phyloP scores from a whole-genome alignment of 2,888 invertebrate genomes.

The Hemicrepidius hirtus region DNA sequence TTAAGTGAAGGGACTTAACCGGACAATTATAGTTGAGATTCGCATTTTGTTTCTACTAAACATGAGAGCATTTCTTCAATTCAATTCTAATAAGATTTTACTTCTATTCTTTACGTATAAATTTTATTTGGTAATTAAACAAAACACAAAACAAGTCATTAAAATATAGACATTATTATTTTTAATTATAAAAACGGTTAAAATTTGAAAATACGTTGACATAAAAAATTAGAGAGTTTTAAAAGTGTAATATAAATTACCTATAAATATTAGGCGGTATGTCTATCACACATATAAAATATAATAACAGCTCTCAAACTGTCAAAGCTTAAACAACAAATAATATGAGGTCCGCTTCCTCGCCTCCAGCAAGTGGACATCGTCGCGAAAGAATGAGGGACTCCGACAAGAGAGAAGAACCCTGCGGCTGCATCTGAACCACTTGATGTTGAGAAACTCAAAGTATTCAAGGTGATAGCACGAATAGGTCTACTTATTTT shows the following conservation, averaged over 20 bases:
- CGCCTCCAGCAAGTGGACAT: conserved; percentile 56
- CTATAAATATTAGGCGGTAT: conserved; percentile 10
- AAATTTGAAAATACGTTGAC: too few species aligned
- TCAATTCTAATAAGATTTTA: neutral
- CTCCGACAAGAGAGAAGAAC: conserved; percentile 62
- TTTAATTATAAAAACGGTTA: too few species aligned
- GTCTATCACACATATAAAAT: conserved; percentile 15
- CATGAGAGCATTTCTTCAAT: neutral
- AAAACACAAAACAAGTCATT: neutral
- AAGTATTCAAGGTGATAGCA: conserved; percentile 29
- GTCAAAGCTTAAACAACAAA: conserved; percentile 56
- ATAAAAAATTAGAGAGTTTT: too few species aligned
- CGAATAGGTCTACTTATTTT: conserved; percentile 2
- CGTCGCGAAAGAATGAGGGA: conserved; percentile 53
- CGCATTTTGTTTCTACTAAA: neutral
- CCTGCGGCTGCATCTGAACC: conserved; percentile 62
- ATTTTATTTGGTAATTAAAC: conserved; percentile 10
- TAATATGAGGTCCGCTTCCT: conserved; percentile 51
- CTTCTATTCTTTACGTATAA: neutral
- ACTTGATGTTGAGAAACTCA: conserved; percentile 65
- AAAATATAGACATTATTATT: too few species aligned
- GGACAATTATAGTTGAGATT: conserved; percentile 6
- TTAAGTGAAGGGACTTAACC: conserved; percentile 32
- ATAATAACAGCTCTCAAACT: conserved; percentile 39
- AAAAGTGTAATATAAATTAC: conserved; percentile 7